Evolutionary conservation across 2,888 invertebrate genomes (phyloP).

Genomic region (Dascillus cervinus): DNA sequence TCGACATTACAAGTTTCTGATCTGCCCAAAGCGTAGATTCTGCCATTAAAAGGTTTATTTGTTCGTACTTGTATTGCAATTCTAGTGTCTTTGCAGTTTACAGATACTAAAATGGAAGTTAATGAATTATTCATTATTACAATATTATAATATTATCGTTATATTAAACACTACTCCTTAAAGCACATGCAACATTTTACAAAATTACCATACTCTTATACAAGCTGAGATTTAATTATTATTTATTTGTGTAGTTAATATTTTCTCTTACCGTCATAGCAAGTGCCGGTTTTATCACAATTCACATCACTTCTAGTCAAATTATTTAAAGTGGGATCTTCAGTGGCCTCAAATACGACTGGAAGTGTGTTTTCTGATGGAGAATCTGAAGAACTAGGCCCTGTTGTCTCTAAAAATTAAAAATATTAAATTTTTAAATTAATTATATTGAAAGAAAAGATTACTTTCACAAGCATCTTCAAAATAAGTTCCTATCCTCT

Average conservation of each 20-base stretch:
- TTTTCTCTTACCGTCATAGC: conserved; percentile 73
- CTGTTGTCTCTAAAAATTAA: conserved; percentile 2
- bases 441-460: not conserved
- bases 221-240: too few relatives aligned
- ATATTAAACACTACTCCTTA: too few relatives aligned
- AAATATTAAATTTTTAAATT: not conserved
- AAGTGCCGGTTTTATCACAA: conserved; percentile 91
- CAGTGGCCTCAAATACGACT: conserved; percentile 68
- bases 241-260: conserved; percentile 1
- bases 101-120: conserved; percentile 58
- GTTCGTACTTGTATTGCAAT: conserved; percentile 90
- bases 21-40: conserved; percentile 87
- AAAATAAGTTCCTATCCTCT: conserved; percentile 80
- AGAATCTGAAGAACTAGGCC: conserved; percentile 20
- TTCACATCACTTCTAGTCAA: conserved; percentile 73
- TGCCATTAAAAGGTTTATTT: conserved; percentile 89
- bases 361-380: conserved; percentile 57
- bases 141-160: too few relatives aligned
- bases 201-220: too few relatives aligned
- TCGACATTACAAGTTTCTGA: conserved; percentile 94
- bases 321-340: conserved; percentile 66
- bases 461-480: conserved; percentile 88
- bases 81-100: conserved; percentile 89
- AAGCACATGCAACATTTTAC: too few relatives aligned
- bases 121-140: too few relatives aligned